Evolutionary conservation across 1,140 invertebrate species (phyloP), one percentile per base, ranked within the genome.

Genomic region (Trachymyrmex cornetzi): DNA sequence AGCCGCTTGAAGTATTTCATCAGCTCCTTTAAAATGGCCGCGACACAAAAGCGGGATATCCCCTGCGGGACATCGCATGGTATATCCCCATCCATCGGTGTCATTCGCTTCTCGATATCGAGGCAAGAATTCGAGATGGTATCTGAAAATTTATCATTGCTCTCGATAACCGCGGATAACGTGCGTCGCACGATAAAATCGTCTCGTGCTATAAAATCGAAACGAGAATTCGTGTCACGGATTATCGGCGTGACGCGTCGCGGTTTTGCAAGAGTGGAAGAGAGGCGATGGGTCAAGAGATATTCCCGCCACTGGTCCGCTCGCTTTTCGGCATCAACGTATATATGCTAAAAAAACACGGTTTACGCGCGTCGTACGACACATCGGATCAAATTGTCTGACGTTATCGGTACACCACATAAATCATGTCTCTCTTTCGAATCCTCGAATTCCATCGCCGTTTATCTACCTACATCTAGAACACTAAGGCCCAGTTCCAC

Each of bases 91-190:
- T 69, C 50, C 38, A 61, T 61, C 69, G 67, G 12, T 24, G 24
- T 84, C 77, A 30, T 53, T 80, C 44, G 14, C 61, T 27, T 50
- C 6, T 12, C 53, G 67, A 82, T 27, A 59, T 74, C 80, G 24
- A n/a, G 22, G 14, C 69, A 75, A 61, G 55, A 74, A 82, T 82
- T 50, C 67, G 67, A 44, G 67, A 48, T 69, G 55, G 7, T 63
- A 74, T 74, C 55, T 75, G 38, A 48, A 75, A 74, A 84, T 84
- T 74, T 75, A 74, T 24, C 80, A 38, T 82, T 57, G 34, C 55
- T 48, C 38, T 61, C 67, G 80, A 74, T 61, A 74, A 74, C 67
- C 80, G 67, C 38, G 53, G 19, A 82, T 24, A 55, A 82, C 79
- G 66, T 24, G 71, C 14, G 80, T 34, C 38, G 55, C 38, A 38